Percentiles rank a stretch among this genome's conserved stretches.
Conservation (phyloP, 2,797 vertebrate species). For the Geotria australis region DNA sequence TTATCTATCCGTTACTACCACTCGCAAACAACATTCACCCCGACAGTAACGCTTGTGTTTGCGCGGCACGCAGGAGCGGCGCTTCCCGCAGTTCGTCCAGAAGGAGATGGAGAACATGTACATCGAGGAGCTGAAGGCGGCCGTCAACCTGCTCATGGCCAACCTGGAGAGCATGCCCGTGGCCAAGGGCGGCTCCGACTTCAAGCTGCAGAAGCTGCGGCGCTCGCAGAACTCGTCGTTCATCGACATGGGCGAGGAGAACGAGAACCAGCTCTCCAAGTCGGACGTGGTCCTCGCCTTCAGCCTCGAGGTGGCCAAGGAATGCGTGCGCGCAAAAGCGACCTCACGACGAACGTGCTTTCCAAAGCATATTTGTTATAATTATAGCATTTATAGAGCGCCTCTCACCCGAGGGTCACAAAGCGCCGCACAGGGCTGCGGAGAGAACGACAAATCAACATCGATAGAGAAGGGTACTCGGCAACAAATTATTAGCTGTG, state of each 20-base stretch:
- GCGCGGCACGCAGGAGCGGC: constrained; percentile 26
- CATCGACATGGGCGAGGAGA: constrained; percentile 96
- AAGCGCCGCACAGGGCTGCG: no score
- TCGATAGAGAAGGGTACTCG: no score
- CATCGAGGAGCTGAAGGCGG: constrained; percentile 78
- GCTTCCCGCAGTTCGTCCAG: constrained; percentile 66
- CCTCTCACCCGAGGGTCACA: no score
- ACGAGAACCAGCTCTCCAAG: constrained; percentile 87
- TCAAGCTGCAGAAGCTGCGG: constrained; percentile 92
- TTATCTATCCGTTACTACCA: no score
- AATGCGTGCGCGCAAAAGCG: no score
- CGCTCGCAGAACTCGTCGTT: constrained; percentile 92
- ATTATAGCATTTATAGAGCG: no score
- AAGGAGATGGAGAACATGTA: constrained; percentile 96
- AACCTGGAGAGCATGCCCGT: constrained; percentile 98
- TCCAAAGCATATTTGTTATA: no score
- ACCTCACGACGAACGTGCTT: no score
- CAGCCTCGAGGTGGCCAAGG: constrained; percentile 83
- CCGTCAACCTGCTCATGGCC: constrained; percentile 89
- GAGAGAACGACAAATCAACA: no score
- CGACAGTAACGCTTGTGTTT: background rate
- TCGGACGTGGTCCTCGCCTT: constrained; percentile 84
- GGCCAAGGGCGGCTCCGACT: constrained; percentile 73
- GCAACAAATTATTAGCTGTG: no score
- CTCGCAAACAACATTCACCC: background rate